phyloP scores from a whole-genome alignment of 2,113 vertebrate genomes.

The Poicephalus gulielmi region DNA sequence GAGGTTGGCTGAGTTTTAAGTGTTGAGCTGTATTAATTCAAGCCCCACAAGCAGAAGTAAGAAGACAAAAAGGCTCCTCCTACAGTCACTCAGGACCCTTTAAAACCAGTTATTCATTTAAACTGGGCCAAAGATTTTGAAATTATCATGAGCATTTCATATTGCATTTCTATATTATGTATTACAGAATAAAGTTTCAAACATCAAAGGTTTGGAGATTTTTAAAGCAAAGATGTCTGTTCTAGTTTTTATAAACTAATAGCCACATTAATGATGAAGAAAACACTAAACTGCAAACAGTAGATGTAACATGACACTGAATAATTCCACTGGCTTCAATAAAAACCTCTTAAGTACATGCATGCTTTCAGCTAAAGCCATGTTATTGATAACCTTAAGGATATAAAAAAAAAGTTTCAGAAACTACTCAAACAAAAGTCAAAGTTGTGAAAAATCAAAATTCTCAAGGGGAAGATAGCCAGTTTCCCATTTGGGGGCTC shows the following conservation, averaged over 20 bases:
- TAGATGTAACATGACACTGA: not conserved
- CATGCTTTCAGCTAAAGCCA: not conserved
- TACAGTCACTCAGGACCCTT: not conserved
- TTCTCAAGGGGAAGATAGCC: not conserved
- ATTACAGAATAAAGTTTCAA: not conserved
- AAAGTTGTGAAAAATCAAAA: not conserved
- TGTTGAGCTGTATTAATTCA: not conserved
- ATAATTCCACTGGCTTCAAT: not conserved
- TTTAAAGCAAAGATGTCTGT: not conserved
- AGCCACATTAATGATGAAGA: not conserved
- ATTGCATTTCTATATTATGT: not conserved
- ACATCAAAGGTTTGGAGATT: not conserved
- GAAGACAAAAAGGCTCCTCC: not conserved
- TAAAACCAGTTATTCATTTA: not conserved
- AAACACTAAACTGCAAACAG: not conserved
- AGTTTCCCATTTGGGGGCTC: not conserved
- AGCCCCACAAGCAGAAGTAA: not conserved
- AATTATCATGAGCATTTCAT: not conserved
- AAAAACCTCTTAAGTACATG: not conserved
- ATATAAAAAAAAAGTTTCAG: not conserved
- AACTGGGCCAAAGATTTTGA: not conserved
- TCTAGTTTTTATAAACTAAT: not conserved
- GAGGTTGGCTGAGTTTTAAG: not conserved
- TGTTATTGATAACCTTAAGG: not conserved
- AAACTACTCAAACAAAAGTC: not conserved